Conservation (phyloP, 2,113 vertebrate species). For the Pogona vitticeps region DNA sequence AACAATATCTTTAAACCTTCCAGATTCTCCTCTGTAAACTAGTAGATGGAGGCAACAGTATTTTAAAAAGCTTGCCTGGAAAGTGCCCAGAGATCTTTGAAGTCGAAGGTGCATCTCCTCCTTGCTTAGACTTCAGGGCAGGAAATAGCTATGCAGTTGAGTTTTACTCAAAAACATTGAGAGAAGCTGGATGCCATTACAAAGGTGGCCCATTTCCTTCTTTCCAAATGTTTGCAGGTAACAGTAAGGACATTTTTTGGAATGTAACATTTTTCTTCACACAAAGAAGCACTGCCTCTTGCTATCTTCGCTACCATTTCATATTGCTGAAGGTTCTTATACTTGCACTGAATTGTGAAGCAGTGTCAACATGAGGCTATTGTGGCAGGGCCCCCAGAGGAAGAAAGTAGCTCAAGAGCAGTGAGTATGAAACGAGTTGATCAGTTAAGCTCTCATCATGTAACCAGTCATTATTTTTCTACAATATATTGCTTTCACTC, state of each 20-base stretch:
- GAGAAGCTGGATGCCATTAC: neutral
- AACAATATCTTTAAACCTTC: no score
- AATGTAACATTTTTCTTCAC: neutral
- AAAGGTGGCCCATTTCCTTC: neutral
- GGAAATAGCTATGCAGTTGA: neutral
- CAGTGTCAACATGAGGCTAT: neutral
- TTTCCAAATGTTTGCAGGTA: no score
- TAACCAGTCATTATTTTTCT: no score
- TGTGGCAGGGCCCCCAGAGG: neutral
- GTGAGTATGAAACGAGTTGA: no score
- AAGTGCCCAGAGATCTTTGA: neutral
- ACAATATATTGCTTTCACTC: no score
- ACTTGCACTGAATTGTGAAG: neutral
- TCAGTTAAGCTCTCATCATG: no score
- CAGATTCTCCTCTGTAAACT: no score
- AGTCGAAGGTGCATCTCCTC: neutral
- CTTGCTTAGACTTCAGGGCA: neutral
- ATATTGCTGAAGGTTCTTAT: neutral
- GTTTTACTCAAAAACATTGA: neutral
- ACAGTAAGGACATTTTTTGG: neutral
- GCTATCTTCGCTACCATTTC: no score
- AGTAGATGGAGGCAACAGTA: no score
- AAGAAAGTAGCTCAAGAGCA: neutral
- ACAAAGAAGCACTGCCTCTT: neutral
- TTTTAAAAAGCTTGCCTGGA: neutral